phyloP scores from a whole-genome alignment of 2,797 vertebrate genomes.

The Setipinna tenuifilis region DNA sequence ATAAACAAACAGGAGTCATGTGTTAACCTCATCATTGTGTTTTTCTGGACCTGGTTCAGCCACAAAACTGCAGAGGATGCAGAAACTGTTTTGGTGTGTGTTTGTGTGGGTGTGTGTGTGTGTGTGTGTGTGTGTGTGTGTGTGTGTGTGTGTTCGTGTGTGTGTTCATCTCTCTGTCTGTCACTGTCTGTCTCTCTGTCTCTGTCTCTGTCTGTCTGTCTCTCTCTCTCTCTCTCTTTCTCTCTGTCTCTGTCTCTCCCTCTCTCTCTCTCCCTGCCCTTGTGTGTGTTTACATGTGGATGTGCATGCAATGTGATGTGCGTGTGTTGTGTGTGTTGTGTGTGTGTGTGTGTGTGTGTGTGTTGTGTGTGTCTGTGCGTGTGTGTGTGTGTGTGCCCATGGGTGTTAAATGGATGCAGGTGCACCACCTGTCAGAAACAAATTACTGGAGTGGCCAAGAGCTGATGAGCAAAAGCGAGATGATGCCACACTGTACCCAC shows the following conservation, averaged over 20 bases:
- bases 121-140: slow-evolving; percentile 19
- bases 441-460: not conserved
- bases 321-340: not conserved
- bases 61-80: not conserved
- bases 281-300: not conserved
- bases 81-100: not conserved
- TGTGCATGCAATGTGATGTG: not conserved
- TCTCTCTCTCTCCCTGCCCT: too few relatives aligned
- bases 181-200: not conserved
- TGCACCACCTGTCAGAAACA: slow-evolving; percentile 16
- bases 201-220: not conserved
- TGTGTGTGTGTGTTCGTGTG: not conserved
- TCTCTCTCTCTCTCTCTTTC: not conserved
- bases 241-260: not conserved
- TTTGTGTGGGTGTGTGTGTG: not conserved
- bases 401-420: slow-evolving; percentile 21
- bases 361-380: slow-evolving; percentile 14
- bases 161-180: not conserved
- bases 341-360: not conserved
- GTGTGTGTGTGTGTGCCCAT: not conserved
- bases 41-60: not conserved
- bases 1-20: not conserved
- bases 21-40: not conserved
- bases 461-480: slow-evolving; percentile 1
- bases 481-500: not conserved